Conservation (phyloP, 2,888 invertebrate species). For the Xestobium rufovillosum region DNA sequence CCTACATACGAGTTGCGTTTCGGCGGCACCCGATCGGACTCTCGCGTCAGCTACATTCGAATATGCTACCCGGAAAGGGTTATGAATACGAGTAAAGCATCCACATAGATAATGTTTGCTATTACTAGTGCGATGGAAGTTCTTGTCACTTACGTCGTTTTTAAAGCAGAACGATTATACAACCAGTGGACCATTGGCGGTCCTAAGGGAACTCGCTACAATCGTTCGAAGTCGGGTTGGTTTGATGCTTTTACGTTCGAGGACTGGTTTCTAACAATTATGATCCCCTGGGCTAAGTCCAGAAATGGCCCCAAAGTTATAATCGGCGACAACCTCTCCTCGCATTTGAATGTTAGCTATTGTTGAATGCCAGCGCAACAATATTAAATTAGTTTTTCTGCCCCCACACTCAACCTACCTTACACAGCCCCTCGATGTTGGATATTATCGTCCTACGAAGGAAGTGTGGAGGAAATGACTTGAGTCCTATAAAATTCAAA, state of each 20-base stretch:
- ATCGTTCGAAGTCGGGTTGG: constrained; percentile 27
- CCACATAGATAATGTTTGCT: constrained; percentile 29
- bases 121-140: constrained; percentile 26
- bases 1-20: too few relatives aligned
- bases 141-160: constrained; percentile 29
- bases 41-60: too few relatives aligned
- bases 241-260: constrained; percentile 22
- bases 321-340: constrained; percentile 27
- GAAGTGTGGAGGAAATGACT: too few relatives aligned
- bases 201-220: constrained; percentile 27
- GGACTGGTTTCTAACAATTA: constrained; percentile 21
- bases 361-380: constrained; percentile 23
- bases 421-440: too few relatives aligned
- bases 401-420: too few relatives aligned
- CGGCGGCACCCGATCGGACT: too few relatives aligned
- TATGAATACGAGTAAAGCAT: constrained; percentile 27
- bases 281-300: constrained; percentile 25
- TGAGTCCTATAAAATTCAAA: too few relatives aligned
- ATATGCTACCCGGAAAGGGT: too few relatives aligned
- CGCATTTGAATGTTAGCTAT: constrained; percentile 20
- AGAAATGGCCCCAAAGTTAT: constrained; percentile 23
- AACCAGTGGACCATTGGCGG: constrained; percentile 31
- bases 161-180: constrained; percentile 29
- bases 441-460: too few relatives aligned
- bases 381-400: too few relatives aligned